These are phyloP conservation scores for Ernsta delagoae DNA, from an alignment of 2,888 invertebrate genomes.

Conservation along the genomic window DNA sequence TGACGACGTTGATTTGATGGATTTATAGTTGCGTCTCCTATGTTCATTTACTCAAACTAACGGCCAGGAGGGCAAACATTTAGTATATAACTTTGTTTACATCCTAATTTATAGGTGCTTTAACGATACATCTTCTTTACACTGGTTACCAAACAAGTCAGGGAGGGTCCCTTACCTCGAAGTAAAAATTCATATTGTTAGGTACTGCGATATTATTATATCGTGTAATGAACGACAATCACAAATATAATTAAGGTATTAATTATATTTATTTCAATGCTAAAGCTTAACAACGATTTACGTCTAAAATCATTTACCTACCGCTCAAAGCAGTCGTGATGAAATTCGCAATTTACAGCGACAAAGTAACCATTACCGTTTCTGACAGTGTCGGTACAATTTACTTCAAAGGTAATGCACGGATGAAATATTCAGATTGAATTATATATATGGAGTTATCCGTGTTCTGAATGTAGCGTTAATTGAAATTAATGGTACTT, in stretches of 20 bases:
- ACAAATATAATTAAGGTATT: no score
- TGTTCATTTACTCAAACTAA: constrained; percentile 20
- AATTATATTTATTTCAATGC: not conserved
- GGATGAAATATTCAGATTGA: constrained; percentile 11
- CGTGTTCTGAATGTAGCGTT: no score
- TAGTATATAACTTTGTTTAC: no score
- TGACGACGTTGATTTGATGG: constrained; percentile 32
- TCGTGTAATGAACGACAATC: no score
- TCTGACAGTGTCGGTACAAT: constrained; percentile 24
- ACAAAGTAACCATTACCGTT: constrained; percentile 26
- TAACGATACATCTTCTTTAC: no score
- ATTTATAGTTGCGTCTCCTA: constrained; percentile 31
- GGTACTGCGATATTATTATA: no score
- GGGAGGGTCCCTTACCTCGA: no score
- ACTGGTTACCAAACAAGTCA: no score
- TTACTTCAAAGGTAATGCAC: constrained; percentile 15
- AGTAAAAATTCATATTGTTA: no score
- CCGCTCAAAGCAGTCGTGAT: constrained; percentile 25
- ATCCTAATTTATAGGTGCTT: no score
- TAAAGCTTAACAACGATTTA: not conserved
- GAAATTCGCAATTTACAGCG: constrained; percentile 23
- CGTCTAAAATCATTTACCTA: constrained; percentile 11
- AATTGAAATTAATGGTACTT: no score
- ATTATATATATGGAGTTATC: no score
- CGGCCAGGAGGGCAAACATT: constrained; percentile 17